Percentiles rank a stretch among this genome's conserved stretches.
phyloP scores from a whole-genome alignment of 1,140 invertebrate genomes.

The Battus philenor region DNA sequence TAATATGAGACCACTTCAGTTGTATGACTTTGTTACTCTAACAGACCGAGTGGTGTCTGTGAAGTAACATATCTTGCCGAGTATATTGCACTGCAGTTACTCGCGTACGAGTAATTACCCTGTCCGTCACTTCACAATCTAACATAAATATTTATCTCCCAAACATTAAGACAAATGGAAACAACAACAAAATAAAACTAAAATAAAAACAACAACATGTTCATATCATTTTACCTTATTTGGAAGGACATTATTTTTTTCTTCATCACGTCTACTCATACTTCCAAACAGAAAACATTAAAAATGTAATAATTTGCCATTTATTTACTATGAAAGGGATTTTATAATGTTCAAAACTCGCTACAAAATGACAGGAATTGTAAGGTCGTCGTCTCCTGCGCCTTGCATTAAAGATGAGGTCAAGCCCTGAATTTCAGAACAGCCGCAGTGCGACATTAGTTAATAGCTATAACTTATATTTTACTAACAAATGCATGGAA shows the following conservation, averaged over 20 bases:
- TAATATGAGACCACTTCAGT: no score
- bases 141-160: no score
- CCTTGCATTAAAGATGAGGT: slow-evolving; percentile 59
- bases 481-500: slow-evolving; percentile 11
- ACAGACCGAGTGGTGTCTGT: no score
- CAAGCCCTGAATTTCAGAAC: slow-evolving; percentile 46
- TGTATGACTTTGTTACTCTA: no score
- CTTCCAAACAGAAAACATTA: neutral
- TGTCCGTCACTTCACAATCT: no score
- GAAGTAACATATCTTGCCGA: no score
- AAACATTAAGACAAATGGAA: no score
- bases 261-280: neutral
- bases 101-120: no score
- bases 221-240: neutral
- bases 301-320: neutral
- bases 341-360: neutral
- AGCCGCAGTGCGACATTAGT: slow-evolving; percentile 23
- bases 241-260: no score
- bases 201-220: neutral
- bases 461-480: slow-evolving; percentile 9
- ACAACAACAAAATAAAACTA: neutral
- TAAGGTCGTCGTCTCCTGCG: slow-evolving; percentile 26
- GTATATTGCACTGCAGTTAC: no score
- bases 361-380: slow-evolving; percentile 9
- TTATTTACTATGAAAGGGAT: neutral